Base-by-base conservation (phyloP, 2,113 vertebrate genomes). In the Eptesicus fuscus region DNA sequence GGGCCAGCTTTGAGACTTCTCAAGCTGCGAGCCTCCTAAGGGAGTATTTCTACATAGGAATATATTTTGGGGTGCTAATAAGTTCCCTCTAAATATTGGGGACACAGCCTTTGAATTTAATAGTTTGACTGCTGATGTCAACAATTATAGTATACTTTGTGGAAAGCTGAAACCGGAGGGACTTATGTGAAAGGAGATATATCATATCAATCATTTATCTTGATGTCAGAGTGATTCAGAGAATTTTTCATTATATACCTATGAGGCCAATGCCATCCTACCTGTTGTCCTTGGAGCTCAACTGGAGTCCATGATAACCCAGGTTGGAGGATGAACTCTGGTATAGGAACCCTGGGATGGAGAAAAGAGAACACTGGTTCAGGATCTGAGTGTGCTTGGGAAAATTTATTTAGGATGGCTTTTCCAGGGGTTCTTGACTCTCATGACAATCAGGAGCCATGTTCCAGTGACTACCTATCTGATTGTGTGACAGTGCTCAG, bases 91-190 rank as follows among this genome's bases (percentile, higher is more conserved):
- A 59, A 53, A 37, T 90, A 77, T 92, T 35, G 90, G 49, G 79
- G 25, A 93, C 20, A n/a, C 28, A 74, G 30, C 1, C 59, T 91
- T 90, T 84, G 44, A 94, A 61, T 89, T 35, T 73, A 91, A 79
- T 85, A 8, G 28, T 71, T 94, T 88, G 25, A 40, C 53, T 65
- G 6, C 35, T 61, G 37, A 70, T 78, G 30, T 86, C 90, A 83
- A 67, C 23, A 82, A 73, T 63, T 80, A 86, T 7, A 89, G 22
- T 16, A 47, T 44, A 37, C 51, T 44, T 44, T 82, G 20, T 32
- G 70, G 88, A 92, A 95, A 93, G 32, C 30, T 73, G 87, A 96
- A 71, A 30, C 42, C 25, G 61, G 47, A 82, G 42, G 35, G 30
- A 37, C 42, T 44, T 30, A 16, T 28, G 25, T 79, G 30, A 90